Evolutionary conservation across 2,797 vertebrate species (phyloP), one percentile per base, ranked within the genome.

Genomic region (Telmatherina bonti): DNA sequence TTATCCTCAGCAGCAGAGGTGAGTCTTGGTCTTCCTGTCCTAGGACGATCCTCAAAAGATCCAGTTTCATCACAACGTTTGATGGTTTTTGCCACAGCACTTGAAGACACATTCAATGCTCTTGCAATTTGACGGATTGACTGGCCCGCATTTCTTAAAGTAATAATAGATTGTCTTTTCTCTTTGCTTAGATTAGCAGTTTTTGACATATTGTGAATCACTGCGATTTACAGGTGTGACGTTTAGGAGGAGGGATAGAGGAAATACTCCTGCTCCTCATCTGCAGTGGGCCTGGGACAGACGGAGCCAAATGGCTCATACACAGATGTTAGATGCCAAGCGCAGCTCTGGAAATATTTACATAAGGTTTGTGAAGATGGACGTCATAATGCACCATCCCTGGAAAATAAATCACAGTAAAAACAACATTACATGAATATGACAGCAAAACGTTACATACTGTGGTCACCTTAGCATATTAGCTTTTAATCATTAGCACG

Each of bases 11-110:
- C 51, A 53, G 51, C 24, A 27, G 49, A 52, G 10, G 47, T 51
- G 22, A 12, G 10, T 51, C 47, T 51, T 13, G 47, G 49, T 52
- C 49, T 52, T 27, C 49, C 49, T 26, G 24, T 26, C 49, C 49
- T 52, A 5, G 22, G 24, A 2, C 49, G 49, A 24, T 52, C 49
- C 24, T 26, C 49, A 52, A 26, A 52, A 26, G 49, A 52, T 24
- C 49, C 49, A 52, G 49, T 52, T 52, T 52, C 49, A 52, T 52
- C 49, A 52, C 49, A 52, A 12, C 22, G 49, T 52, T 52, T 52
- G 24, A 52, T 52, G 49, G 49, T 52, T 52, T 52, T 52, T 27
- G 49, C 49, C 6, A 52, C 49, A 26, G 49, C 49, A 52, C 49
- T 52, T 26, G 49, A 52, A 13, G 11, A 52, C 49, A 52, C 49